Percentiles rank a stretch among this genome's conserved stretches.
phyloP scores from a whole-genome alignment of 2,888 invertebrate species.

The Lycophotia porphyrea region DNA sequence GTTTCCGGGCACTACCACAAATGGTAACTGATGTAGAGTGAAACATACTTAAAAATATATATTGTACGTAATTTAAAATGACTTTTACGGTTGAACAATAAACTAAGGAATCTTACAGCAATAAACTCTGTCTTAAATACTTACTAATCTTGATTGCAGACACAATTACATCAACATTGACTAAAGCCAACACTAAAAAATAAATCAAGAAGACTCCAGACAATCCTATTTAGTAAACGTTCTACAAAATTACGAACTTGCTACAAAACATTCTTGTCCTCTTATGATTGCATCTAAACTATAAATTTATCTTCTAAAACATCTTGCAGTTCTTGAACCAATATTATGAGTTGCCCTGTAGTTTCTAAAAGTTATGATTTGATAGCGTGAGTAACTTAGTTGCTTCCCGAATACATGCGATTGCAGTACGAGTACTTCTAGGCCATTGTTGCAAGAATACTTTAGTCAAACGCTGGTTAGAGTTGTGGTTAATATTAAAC shows the following conservation, averaged over 20 bases:
- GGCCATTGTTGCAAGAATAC: neutral
- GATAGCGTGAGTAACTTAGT: slow-evolving; percentile 21
- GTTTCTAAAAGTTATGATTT: slow-evolving; percentile 44
- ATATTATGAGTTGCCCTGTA: slow-evolving; percentile 18
- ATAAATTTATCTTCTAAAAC: slow-evolving; percentile 24
- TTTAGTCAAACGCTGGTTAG: neutral
- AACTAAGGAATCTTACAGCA: neutral
- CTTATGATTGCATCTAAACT: slow-evolving; percentile 29
- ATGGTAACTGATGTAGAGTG: neutral
- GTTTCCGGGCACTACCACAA: neutral
- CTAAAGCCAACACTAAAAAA: slow-evolving; percentile 9
- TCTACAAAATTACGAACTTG: neutral
- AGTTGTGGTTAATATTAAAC: neutral
- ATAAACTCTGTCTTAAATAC: slow-evolving; percentile 7
- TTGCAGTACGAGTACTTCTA: neutral
- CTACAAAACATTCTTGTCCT: slow-evolving; percentile 17
- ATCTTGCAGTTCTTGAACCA: slow-evolving; percentile 34
- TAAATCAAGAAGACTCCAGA: neutral
- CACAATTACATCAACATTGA: neutral
- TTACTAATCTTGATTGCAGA: slow-evolving; percentile 8
- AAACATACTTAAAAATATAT: too few species aligned
- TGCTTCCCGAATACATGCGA: neutral
- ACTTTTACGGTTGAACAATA: neutral
- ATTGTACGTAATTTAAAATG: neutral
- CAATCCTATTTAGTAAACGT: slow-evolving; percentile 4